Evolutionary conservation across 2,888 invertebrate genomes (phyloP), one percentile per base, ranked within the genome.

Genomic region (Xestia rhomboidea): DNA sequence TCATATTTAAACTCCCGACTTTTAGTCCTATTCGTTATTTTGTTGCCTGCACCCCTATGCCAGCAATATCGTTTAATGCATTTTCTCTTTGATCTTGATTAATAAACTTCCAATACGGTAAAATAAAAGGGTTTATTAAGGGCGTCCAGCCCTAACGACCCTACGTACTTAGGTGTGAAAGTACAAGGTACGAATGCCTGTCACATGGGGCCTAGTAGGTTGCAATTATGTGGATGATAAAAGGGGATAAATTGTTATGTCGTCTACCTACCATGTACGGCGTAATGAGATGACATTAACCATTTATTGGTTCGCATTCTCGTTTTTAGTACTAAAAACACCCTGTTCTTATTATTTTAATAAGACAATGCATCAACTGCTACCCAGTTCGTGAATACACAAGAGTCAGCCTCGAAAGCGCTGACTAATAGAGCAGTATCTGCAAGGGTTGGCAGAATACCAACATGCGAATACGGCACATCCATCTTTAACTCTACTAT

Each of bases 371-470:
- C 41, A 34, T 68, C 27, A 49, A 44, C 10, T 18, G n/a, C 15
- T 30, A n/a, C 6, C 34, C 46, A 54, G 30, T 38, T 21, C n/a
- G n/a, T 21, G 44, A 66, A 57, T 51, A 54, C 27, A 46, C 46
- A 51, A 63, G 24, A 49, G 67, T 13, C 46, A 51, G 63, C 51
- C 41, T n/a, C 44, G 49, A 69, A 72, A 62, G 46, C 62, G 69
- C 81, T 70, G 77, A 68, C 44, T 67, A 68, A 70, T 67, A 62
- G 21, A 57, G 30, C 41, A 41, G 60, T 82, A 57, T 75, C 70
- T 51, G 67, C 57, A 64, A 74, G 46, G 57, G 38, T 84, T 84
- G 87, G 79, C 84, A 87, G 44, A 74, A 67, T 69, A 83, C 79
- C 83, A 84, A 79, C 46, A 41, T 30, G 44, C 63, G 44, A 64